Base-by-base conservation (phyloP, 2,888 invertebrate species). In the Poecilus cupreus region DNA sequence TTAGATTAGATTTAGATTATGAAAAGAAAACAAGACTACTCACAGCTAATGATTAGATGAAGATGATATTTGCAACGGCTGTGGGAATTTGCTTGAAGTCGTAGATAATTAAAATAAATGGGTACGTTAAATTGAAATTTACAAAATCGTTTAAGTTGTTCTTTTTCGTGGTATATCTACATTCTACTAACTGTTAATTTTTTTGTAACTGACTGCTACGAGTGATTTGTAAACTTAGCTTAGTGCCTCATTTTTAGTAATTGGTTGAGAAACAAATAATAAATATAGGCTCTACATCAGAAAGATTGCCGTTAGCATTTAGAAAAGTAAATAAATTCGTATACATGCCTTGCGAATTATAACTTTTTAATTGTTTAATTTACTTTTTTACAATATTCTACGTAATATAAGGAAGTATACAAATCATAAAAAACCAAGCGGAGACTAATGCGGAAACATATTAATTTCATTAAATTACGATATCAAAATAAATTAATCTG, bases 71-170 rank as follows among this genome's bases (percentile, higher is more conserved):
- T 26, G 24, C 60, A 20, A 60, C 22, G 26, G 20, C 24, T 43
- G 26, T 60, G 60, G 24, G 60, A 60, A 60, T 24, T 13, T 60
- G 24, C 26, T 60, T 24, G 60, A 24, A 60, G 60, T 60, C 60
- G 60, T 60, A 60, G 60, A 60, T 60, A 60, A 60, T 60, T 60
- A 60, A 60, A 60, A 60, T 60, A 60, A 60, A 60, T 60, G 60
- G 60, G 11, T 60, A 60, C 60, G 11, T 32, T 26, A 60, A 60
- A 26, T 60, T n/a, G 60, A 60, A 60, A 60, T 32, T 60, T 60
- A 60, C 60, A 26, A 60, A 60, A 60, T 60, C 60, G 60, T 60
- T 54, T 54, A 54, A 54, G 22, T 54, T 22, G 22, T 54, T n/a
- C n/a, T n/a, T n/a, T n/a, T 60, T 60, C 24, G 60, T 60, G n/a